phyloP scores from a whole-genome alignment of 2,888 invertebrate genomes.

The Drosophila nr. fundita region DNA sequence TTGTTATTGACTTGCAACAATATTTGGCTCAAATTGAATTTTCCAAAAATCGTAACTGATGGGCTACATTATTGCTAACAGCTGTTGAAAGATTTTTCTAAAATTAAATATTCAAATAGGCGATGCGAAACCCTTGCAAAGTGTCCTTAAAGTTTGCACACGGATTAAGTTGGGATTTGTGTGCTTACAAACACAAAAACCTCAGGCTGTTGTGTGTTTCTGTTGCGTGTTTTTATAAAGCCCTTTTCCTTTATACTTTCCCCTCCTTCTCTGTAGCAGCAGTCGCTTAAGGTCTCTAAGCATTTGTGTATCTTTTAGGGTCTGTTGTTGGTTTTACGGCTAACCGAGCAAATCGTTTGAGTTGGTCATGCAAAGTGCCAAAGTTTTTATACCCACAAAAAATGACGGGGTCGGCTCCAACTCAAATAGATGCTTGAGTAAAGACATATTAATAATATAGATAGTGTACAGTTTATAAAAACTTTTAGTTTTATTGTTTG shows the following conservation, averaged over 20 bases:
- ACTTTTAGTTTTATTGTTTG: slow-evolving; percentile 49
- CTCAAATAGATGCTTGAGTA: slow-evolving; percentile 50
- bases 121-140: slow-evolving; percentile 56
- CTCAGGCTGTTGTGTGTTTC: slow-evolving; percentile 37
- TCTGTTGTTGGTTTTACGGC: slow-evolving; percentile 65
- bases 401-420: slow-evolving; percentile 3
- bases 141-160: slow-evolving; percentile 75
- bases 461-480: slow-evolving; percentile 43
- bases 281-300: slow-evolving; percentile 70
- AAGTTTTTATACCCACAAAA: slow-evolving; percentile 62
- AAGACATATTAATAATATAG: slow-evolving; percentile 61
- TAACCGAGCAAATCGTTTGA: slow-evolving; percentile 76
- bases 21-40: slow-evolving; percentile 43
- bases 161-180: slow-evolving; percentile 69
- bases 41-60: slow-evolving; percentile 31
- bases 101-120: slow-evolving; percentile 70
- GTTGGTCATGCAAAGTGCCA: slow-evolving; percentile 76
- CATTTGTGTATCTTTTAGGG: slow-evolving; percentile 67
- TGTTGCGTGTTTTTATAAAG: slow-evolving; percentile 56
- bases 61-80: slow-evolving; percentile 51
- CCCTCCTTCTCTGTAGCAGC: neutral
- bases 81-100: slow-evolving; percentile 52
- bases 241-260: slow-evolving; percentile 30
- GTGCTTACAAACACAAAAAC: slow-evolving; percentile 58
- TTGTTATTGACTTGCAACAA: slow-evolving; percentile 35